Evolutionary conservation across 2,888 invertebrate species (phyloP), one percentile per base, ranked within the genome.

Genomic region (Aplocera efformata): DNA sequence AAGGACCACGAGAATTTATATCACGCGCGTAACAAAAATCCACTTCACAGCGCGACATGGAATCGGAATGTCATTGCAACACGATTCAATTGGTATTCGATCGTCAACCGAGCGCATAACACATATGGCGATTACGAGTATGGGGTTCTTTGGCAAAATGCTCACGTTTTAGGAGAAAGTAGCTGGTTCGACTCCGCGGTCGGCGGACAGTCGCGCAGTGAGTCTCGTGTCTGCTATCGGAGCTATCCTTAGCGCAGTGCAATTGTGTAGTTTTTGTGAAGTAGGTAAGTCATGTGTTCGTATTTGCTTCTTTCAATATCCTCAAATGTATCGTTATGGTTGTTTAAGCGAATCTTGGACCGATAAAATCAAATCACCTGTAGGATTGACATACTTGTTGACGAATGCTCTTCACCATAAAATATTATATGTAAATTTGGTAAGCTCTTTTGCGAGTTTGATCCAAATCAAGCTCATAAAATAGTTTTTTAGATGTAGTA

Each of bases 161-260:
- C 37, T 64, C 68, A 68, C 68, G 68, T 62, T 62, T 62, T 53
- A 2, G 56, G 62, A 48, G 63, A 62, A 57, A 57, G 54, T 49
- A 48, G 48, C 32, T 10, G 33, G 45, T 39, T 26, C 32, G 38
- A 39, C 21, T 25, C 31, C 36, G 8, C 32, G 20, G 32, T 21
- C 17, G 29, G 27, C 13, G 32, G 23, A 2, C n/a, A 9, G 39
- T 41, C 25, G 49, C 44, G 23, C 44, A 52, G 46, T 52, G 42
- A 47, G 42, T 17, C 13, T 35, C 32, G 31, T 30, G 4, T 26
- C 25, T 1, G 9, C 5, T 25, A 9, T n/a, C n/a, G 25, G 5
- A 25, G 8, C 5, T 5, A 8, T 7, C 5, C 25, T 25, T 1
- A 9, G 25, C 5, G 25, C 9, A 25, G 8, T 25, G 25, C 25